Evolutionary conservation across 2,888 invertebrate genomes (phyloP), one percentile per base, ranked within the genome.

Genomic region (Brachypalpus laphriformis): DNA sequence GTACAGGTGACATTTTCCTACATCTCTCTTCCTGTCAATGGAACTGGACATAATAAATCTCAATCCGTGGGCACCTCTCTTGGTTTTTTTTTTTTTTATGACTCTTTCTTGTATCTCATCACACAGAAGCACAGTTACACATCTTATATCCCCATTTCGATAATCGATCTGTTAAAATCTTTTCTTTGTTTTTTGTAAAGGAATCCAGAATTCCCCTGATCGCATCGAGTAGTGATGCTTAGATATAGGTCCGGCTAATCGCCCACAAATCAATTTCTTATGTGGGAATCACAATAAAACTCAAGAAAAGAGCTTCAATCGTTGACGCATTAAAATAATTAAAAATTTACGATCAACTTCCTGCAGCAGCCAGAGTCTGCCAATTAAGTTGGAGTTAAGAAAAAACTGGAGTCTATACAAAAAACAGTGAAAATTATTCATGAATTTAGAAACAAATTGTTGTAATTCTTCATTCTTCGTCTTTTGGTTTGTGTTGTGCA

Each of bases 261-360:
- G 78, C 56, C 61, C 37, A 68, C 82, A 78, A 74, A 78, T 82
- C 78, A 72, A 61, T 78, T 74, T 68, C 14, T 63, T 61, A 74
- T 82, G 61, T 78, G 72, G 72, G 82, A 82, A 74, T 14, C 16
- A 66, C 45, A 82, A 72, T 47, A 66, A 40, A 66, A 47, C 31
- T 28, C 9, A 70, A 56, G 7, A 31, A 31, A 81, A 37, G n/a
- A 61, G 20, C 45, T 37, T 37, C 16, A 47, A 22, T 71, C 71
- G 66, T 9, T 68, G 74, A 74, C 61, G 56, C 74, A 72, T 83
- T 78, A 49, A 72, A 83, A 74, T 83, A 80, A 80, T 83, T 80
- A 74, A 83, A 80, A 74, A 74, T 83, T 83, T 83, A 83, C 80
- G 80, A 83, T 74, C 83, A 45, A 80, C 80, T 83, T 83, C 83